phyloP scores from a whole-genome alignment of 2,113 vertebrate genomes.

The Megaceryle maxima region DNA sequence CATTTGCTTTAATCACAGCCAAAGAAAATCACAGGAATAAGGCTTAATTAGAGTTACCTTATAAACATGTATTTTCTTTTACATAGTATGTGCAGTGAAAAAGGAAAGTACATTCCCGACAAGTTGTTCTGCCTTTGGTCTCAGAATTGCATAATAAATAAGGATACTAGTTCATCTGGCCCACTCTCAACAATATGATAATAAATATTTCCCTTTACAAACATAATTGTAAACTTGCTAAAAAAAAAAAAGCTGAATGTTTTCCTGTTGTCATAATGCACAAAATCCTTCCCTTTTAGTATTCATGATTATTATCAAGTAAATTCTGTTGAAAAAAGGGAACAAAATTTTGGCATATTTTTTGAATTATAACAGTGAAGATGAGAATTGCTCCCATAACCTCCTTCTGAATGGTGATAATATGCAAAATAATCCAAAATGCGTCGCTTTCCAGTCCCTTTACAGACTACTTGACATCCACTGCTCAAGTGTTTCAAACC shows the following conservation, averaged over 20 bases:
- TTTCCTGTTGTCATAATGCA: neutral
- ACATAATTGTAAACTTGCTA: neutral
- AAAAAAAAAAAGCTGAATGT: neutral
- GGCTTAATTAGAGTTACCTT: neutral
- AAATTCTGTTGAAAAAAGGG: neutral
- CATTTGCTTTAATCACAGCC: neutral
- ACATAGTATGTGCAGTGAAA: neutral
- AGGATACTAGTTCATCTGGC: neutral
- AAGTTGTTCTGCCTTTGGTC: neutral
- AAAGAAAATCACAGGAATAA: neutral
- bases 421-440: slow-evolving; percentile 65
- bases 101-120: neutral
- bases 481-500: slow-evolving; percentile 73
- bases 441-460: slow-evolving; percentile 54
- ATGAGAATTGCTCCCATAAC: slow-evolving; percentile 18
- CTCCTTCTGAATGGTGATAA: slow-evolving; percentile 65
- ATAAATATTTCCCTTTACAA: neutral
- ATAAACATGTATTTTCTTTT: neutral
- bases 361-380: slow-evolving; percentile 26
- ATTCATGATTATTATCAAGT: neutral
- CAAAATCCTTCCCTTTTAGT: neutral
- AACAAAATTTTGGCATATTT: slow-evolving; percentile 20
- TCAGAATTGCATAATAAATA: neutral
- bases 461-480: slow-evolving; percentile 67
- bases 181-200: neutral